Percentiles rank a stretch among this genome's conserved stretches.
phyloP scores from a whole-genome alignment of 1,140 invertebrate genomes.

The Drosophila ercepeae region DNA sequence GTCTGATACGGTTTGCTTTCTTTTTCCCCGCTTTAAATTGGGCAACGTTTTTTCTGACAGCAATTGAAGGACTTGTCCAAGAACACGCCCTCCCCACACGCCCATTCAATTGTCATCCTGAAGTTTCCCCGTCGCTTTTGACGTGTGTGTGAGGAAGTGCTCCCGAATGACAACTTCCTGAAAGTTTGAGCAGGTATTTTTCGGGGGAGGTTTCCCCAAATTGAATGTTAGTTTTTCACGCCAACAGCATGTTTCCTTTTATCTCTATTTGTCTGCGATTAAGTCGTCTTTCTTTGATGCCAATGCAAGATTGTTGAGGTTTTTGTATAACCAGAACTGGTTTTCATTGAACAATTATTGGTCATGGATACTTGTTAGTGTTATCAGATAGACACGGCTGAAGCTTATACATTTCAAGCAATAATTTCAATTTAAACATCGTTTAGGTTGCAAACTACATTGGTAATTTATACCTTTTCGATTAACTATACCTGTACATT shows the following conservation, averaged over 20 bases:
- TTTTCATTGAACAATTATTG: background rate
- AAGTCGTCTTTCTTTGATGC: background rate
- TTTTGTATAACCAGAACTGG: background rate
- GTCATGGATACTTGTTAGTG: too few relatives aligned
- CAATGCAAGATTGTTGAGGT: background rate
- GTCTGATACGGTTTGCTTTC: background rate
- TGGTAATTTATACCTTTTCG: background rate
- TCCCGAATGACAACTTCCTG: slow-evolving; percentile 35
- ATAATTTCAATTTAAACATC: too few relatives aligned
- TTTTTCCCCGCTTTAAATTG: slow-evolving; percentile 61
- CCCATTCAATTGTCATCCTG: slow-evolving; percentile 63
- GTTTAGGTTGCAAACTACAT: too few relatives aligned
- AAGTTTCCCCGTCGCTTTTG: slow-evolving; percentile 60
- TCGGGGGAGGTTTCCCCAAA: slow-evolving; percentile 15
- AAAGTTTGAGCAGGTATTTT: slow-evolving; percentile 29
- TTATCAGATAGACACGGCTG: too few relatives aligned
- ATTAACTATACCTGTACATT: slow-evolving; percentile 14
- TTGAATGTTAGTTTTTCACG: slow-evolving; percentile 28
- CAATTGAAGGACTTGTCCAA: slow-evolving; percentile 59
- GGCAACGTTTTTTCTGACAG: slow-evolving; percentile 40
- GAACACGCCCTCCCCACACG: slow-evolving; percentile 46
- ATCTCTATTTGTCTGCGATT: slow-evolving; percentile 10
- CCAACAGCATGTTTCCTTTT: slow-evolving; percentile 16
- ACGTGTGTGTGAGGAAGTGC: slow-evolving; percentile 24
- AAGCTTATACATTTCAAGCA: too few relatives aligned